These are phyloP conservation scores for Drosophila macrothrix DNA, from an alignment of 2,888 invertebrate genomes.

Conservation along the genomic window DNA sequence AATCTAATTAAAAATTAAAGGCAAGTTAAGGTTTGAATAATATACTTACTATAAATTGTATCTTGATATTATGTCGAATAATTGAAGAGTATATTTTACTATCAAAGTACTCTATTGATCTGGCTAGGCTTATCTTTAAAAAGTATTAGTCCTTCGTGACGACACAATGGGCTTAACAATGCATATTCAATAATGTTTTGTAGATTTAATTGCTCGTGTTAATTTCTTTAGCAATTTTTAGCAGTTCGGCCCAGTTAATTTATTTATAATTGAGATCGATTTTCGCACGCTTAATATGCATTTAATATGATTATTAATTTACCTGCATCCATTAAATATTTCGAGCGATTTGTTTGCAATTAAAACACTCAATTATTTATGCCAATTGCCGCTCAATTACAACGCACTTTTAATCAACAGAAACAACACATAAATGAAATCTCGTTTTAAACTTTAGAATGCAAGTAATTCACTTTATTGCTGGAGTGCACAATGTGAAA, in stretches of 20 bases:
- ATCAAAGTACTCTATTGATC: background rate
- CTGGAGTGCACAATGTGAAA: background rate
- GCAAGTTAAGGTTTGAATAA: background rate
- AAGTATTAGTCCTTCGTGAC: background rate
- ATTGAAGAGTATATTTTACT: background rate
- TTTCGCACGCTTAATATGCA: conserved; percentile 36
- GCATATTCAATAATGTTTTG: background rate
- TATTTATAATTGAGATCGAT: conserved; percentile 22
- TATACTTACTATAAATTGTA: background rate
- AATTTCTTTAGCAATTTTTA: background rate
- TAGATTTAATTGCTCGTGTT: background rate
- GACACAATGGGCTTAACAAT: background rate
- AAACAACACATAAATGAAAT: background rate
- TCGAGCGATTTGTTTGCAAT: conserved; percentile 29
- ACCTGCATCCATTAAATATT: conserved; percentile 76
- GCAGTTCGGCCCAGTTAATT: conserved; percentile 5
- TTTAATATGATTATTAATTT: conserved; percentile 52
- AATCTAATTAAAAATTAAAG: background rate
- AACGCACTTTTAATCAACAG: conserved; percentile 51
- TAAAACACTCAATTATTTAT: conserved; percentile 64
- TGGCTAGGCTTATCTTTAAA: background rate
- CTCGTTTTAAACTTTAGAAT: background rate
- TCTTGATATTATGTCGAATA: no score
- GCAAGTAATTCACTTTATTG: background rate
- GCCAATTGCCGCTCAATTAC: conserved; percentile 50